A percentile compares a stretch with the other conserved stretches of the same genome.
Evolutionary conservation across 1,140 invertebrate genomes (phyloP).

Genomic region (Dufourea novaeangliae): DNA sequence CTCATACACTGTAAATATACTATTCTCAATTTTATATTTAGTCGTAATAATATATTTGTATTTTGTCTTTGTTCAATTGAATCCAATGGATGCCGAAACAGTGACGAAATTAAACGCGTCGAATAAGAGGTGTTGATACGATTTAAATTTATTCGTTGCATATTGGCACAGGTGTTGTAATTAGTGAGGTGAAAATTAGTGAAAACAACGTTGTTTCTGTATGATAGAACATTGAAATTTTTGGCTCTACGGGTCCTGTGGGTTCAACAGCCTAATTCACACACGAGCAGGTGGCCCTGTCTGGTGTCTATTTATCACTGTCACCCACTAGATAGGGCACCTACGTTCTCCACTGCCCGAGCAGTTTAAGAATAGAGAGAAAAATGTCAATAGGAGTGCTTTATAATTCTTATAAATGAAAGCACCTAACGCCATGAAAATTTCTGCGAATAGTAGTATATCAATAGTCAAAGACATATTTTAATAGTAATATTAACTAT

Average conservation of each 20-base stretch:
- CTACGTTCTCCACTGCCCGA: not conserved
- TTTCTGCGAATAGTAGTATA: too few relatives aligned
- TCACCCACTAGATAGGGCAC: not conserved
- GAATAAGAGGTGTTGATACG: not conserved
- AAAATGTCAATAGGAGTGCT: not conserved
- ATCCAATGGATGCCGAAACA: not conserved
- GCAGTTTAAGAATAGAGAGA: not conserved
- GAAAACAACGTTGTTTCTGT: not conserved
- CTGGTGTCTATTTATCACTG: not conserved
- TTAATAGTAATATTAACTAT: too few relatives aligned
- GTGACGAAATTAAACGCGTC: not conserved
- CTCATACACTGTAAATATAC: too few relatives aligned
- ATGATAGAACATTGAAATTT: not conserved
- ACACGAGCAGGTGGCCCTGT: constrained; percentile 1
- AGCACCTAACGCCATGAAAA: too few relatives aligned
- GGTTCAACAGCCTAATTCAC: constrained; percentile 1
- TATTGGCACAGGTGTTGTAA: not conserved
- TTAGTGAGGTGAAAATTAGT: not conserved
- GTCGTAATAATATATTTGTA: not conserved
- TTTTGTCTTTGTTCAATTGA: not conserved
- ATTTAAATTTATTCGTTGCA: not conserved
- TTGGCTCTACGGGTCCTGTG: not conserved
- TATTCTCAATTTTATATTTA: not conserved
- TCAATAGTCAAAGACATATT: too few relatives aligned
- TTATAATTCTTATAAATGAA: not conserved